Conservation (phyloP, 2,888 invertebrate genomes). For the Chrysodeixis includens region DNA sequence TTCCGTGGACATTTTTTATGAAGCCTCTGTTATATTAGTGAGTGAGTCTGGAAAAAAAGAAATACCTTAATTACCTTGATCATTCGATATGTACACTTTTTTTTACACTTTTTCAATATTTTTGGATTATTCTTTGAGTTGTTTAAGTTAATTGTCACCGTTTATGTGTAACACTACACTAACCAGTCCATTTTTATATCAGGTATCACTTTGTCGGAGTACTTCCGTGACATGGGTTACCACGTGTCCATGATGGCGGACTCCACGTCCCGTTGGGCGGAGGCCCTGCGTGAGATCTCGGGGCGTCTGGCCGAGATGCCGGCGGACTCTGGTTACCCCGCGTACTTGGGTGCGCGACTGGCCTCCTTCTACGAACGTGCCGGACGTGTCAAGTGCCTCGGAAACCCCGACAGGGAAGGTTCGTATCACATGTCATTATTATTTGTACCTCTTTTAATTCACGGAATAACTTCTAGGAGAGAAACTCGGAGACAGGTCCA, state of each 20-base stretch:
- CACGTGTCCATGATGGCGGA: conserved; percentile 99
- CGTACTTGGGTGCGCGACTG: conserved; percentile 98
- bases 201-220: conserved; percentile 99
- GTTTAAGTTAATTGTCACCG: too few species aligned
- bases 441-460: background rate
- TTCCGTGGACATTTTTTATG: too few species aligned
- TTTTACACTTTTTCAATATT: too few species aligned
- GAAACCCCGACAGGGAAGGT: conserved; percentile 99
- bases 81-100: too few species aligned
- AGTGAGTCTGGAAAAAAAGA: too few species aligned
- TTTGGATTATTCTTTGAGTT: too few species aligned
- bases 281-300: conserved; percentile 99
- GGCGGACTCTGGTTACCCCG: conserved; percentile 99
- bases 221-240: conserved; percentile 99
- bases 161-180: too few species aligned
- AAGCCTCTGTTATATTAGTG: too few species aligned
- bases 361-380: conserved; percentile 99
- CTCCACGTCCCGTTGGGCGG: conserved; percentile 99
- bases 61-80: too few species aligned
- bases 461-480: too few species aligned
- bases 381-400: conserved; percentile 98
- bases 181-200: conserved; percentile 25
- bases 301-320: conserved; percentile 99
- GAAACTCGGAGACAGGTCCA: too few species aligned
- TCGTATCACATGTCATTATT: conserved; percentile 4